Conservation (phyloP, 2,113 vertebrate species). For the Microtus montanus region DNA sequence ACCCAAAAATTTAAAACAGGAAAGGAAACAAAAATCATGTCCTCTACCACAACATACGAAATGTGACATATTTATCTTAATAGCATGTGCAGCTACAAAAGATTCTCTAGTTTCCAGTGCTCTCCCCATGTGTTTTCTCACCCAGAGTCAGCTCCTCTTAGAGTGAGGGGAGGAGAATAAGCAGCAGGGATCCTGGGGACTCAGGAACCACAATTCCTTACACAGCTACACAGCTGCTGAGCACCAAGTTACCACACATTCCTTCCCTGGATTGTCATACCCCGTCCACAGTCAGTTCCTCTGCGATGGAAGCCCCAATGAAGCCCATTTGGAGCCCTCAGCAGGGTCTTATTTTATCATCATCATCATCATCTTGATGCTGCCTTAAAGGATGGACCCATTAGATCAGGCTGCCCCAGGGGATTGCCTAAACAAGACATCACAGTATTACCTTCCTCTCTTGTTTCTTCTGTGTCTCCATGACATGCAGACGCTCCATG, state of each 20-base stretch:
- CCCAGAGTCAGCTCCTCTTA: background rate
- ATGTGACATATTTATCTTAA: background rate
- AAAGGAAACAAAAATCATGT: background rate
- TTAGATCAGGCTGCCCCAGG: background rate
- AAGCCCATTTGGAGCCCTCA: background rate
- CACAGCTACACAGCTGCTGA: background rate
- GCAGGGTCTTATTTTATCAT: background rate
- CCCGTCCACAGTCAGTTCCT: background rate
- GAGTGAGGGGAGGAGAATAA: background rate
- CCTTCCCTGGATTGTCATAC: background rate
- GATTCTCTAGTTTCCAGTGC: background rate
- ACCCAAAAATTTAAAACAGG: constrained; percentile 19
- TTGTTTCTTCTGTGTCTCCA: constrained; percentile 88
- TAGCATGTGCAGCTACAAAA: background rate
- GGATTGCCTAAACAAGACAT: background rate
- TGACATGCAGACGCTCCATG: constrained; percentile 91
- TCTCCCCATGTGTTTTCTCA: background rate
- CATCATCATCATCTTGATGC: background rate
- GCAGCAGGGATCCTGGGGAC: background rate
- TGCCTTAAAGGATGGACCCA: background rate
- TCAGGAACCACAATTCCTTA: background rate
- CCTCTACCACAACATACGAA: background rate
- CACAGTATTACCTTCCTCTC: constrained; percentile 85
- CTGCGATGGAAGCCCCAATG: background rate
- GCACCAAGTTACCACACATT: background rate